phyloP scores from a whole-genome alignment of 2,888 invertebrate species.

The Metallyticus violacea region DNA sequence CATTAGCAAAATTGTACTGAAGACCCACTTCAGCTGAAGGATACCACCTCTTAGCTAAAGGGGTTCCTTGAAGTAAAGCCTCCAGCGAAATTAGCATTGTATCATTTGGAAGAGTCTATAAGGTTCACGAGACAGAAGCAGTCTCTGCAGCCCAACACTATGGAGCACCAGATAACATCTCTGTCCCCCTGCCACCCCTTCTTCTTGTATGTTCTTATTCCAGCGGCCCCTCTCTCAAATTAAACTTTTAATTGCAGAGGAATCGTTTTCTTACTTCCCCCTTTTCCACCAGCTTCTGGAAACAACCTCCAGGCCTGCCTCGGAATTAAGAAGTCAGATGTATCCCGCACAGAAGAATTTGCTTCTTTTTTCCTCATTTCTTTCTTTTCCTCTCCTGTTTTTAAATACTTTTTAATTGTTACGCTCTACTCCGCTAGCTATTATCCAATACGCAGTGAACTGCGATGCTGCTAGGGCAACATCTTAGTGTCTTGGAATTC shows the following conservation, averaged over 20 bases:
- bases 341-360: conserved; percentile 1
- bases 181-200: neutral
- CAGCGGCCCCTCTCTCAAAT: conserved; percentile 20
- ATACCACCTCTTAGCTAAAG: neutral
- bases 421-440: neutral
- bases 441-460: neutral
- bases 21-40: neutral
- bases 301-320: neutral
- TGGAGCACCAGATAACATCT: conserved; percentile 1
- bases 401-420: neutral
- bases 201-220: neutral
- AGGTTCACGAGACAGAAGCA: neutral
- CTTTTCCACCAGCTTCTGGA: neutral
- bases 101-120: neutral
- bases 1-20: too few species aligned
- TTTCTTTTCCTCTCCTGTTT: neutral
- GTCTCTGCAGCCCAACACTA: neutral
- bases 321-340: conserved; percentile 6
- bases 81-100: neutral
- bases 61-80: neutral
- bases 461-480: neutral
- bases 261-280: conserved; percentile 22
- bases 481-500: neutral
- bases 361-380: neutral
- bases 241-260: conserved; percentile 29